Evolutionary conservation across 1,140 invertebrate species (phyloP), one percentile per base, ranked within the genome.

Genomic region (Rhyacophila brunnea): DNA sequence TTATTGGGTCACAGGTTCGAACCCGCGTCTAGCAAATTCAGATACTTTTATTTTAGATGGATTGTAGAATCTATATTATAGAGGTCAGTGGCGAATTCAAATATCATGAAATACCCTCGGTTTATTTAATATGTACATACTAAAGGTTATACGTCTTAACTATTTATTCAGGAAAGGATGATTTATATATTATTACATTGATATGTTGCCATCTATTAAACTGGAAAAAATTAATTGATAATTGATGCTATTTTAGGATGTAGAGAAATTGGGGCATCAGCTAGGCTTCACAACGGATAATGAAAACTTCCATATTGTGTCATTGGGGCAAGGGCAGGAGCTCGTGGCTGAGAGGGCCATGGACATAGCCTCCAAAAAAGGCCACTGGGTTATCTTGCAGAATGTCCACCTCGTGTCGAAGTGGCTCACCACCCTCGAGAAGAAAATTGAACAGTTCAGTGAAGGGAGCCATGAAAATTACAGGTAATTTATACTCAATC

Each of bases 291-390:
- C 87, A 0, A 83, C 83, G 11, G 90, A 93, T 60, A 83, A 84
- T 57, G 83, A 85, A 44, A 96, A 93, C 71, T 93, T 97, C 69
- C 92, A 96, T 72, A 96, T 93, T 68, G 89, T 98, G 3, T 96
- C 94, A 0, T 74, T 98, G 11, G 95, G 95, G 14, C 95, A 98
- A 78, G 95, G 95, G 2, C 95, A 98, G 74, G 94, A 97, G 77
- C 77, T 87, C 2, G 88, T 97, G 0, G 94, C 94, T 0, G 93
- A 97, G 71, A 81, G 86, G 62, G 89, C 92, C 1, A 88, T 97
- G 81, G 86, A 90, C 40, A 68, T 87, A 0, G 89, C 92, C 0
- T 84, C 89, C 0, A 75, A 78, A 32, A 72, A 88, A 52, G 95
- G 95, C 0, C 90, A 97, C 68, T 98, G 95, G 95, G 94, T 97